Evolutionary conservation across 2,797 vertebrate species (phyloP), one percentile per base, ranked within the genome.

Genomic region (Megaceryle alcyon): DNA sequence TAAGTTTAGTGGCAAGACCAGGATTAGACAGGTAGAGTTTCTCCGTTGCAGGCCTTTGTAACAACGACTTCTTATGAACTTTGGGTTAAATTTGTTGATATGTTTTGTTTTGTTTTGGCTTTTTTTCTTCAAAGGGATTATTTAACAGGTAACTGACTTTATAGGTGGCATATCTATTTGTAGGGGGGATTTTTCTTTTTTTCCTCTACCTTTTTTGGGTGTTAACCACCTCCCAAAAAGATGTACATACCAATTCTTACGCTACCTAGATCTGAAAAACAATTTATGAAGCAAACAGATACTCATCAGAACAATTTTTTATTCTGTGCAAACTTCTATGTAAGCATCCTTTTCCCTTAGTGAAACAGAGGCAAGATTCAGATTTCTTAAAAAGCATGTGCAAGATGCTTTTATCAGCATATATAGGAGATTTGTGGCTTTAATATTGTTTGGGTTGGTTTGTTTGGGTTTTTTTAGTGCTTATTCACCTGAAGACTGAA

Each of bases 241-340:
- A 44, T 1, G 2, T 18, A 7, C 6, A 0, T 25, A 4, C 1
- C 5, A 4, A 44, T 85, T 82, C 33, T 39, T 12, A 18, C 10
- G 4, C 39, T 41, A 16, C 12, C 3, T 61, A 0, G 60, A 69
- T 69, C 51, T 88, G 23, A 48, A 22, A 64, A 80, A 18, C 22
- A 48, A 69, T 25, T 26, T 48, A 3, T 2, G 10, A 51, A 60
- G 33, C 17, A 59, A 41, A 4, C 23, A 61, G 54, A 53, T 39
- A 21, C 33, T 29, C 69, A 53, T 43, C 23, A 22, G 41, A 53
- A n/a, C 2, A 20, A 4, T 26, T 44, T 71, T 31, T 73, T 71
- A 12, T 12, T 90, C 23, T 64, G 0, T 28, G 12, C 22, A 33
- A 18, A 23, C 61, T 18, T 56, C 6, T 28, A 9, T 7, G 4